A percentile compares a stretch with the other conserved stretches of the same genome.
Evolutionary conservation across 2,888 invertebrate species (phyloP).

Genomic region (Stenolophus ochropezus): DNA sequence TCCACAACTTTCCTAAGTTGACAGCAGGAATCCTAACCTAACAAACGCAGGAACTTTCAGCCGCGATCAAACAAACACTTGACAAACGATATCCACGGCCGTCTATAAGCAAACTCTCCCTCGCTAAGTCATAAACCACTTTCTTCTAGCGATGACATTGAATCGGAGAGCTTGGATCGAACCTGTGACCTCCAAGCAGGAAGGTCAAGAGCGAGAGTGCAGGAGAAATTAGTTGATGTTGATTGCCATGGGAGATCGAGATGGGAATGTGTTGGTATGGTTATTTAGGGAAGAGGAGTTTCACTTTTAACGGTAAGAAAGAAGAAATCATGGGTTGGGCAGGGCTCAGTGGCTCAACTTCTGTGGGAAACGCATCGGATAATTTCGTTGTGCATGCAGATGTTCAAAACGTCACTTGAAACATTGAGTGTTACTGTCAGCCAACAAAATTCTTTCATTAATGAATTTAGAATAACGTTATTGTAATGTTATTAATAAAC

Average conservation of each 20-base stretch:
- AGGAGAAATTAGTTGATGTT: neutral
- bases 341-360: too few species aligned
- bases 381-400: too few species aligned
- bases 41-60: constrained; percentile 27
- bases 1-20: constrained; percentile 22
- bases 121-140: constrained; percentile 43
- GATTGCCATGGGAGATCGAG: neutral
- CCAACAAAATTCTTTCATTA: too few species aligned
- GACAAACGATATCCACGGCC: constrained; percentile 25
- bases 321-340: neutral
- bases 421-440: too few species aligned
- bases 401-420: too few species aligned
- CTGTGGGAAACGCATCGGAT: too few species aligned
- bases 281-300: neutral
- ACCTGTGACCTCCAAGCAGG: constrained; percentile 44
- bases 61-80: constrained; percentile 13
- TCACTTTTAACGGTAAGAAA: neutral
- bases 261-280: neutral
- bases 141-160: constrained; percentile 53
- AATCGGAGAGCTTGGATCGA: constrained; percentile 14
- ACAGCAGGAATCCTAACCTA: constrained; percentile 8
- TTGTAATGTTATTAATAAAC: too few species aligned
- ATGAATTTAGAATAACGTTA: too few species aligned
- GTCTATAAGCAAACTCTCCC: constrained; percentile 29
- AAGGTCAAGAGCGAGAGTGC: constrained; percentile 51